Evolutionary conservation across 2,888 invertebrate species (phyloP).

Genomic region (Theretra japonica): DNA sequence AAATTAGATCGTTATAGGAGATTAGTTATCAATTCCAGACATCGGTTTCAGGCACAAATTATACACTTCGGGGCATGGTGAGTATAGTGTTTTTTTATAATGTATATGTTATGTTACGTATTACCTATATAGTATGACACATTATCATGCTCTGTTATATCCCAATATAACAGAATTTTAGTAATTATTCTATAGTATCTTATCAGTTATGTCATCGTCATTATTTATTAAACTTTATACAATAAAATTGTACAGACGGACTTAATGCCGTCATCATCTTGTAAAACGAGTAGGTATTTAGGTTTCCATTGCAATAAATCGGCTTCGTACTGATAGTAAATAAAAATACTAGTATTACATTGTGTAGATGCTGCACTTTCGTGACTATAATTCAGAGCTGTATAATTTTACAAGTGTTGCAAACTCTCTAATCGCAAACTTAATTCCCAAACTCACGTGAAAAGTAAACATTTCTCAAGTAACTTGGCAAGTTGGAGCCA

Average conservation of each 20-base stretch:
- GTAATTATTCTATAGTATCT: too few relatives aligned
- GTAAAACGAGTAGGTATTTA: background rate
- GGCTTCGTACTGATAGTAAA: too few relatives aligned
- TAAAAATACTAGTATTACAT: too few relatives aligned
- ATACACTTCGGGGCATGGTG: slow-evolving; percentile 16
- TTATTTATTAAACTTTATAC: too few relatives aligned
- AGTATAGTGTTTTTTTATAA: background rate
- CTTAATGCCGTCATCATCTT: background rate
- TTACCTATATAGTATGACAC: too few relatives aligned
- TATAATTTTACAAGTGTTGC: background rate
- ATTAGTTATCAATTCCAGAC: slow-evolving; percentile 26
- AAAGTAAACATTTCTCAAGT: slow-evolving; percentile 4
- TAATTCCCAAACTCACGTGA: background rate
- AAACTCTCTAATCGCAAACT: slow-evolving; percentile 6
- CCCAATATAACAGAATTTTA: too few relatives aligned
- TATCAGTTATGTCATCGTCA: too few relatives aligned
- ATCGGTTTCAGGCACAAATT: slow-evolving; percentile 12
- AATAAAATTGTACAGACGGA: too few relatives aligned
- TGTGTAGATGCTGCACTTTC: background rate
- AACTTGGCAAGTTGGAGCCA: slow-evolving; percentile 7
- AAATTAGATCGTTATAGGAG: slow-evolving; percentile 6
- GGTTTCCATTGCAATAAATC: background rate
- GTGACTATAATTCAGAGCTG: background rate
- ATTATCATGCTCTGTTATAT: too few relatives aligned
- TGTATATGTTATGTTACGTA: too few relatives aligned